Evolutionary conservation across 2,888 invertebrate species (phyloP).

Genomic region (Patella depressa): DNA sequence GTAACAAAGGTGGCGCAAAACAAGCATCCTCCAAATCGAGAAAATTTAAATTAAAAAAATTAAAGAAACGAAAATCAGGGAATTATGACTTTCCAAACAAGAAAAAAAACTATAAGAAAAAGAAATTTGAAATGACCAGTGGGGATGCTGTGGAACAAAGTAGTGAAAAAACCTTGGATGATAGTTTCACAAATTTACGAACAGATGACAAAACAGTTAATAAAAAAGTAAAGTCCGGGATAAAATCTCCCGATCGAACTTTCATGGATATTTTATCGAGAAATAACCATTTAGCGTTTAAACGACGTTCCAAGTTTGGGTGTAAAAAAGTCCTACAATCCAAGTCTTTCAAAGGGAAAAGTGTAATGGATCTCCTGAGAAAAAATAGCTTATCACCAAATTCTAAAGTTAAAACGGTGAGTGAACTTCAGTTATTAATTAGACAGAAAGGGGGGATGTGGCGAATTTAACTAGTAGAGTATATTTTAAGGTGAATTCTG

Average conservation of each 20-base stretch:
- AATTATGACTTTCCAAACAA: conserved; percentile 3
- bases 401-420: background rate
- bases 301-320: conserved; percentile 4
- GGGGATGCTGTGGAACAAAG: conserved; percentile 16
- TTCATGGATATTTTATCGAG: conserved; percentile 42
- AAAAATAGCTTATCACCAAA: conserved; percentile 2
- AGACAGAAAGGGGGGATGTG: too few relatives aligned
- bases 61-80: background rate
- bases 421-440: too few relatives aligned
- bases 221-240: conserved; percentile 21
- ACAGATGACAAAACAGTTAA: conserved; percentile 33
- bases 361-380: conserved; percentile 19
- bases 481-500: too few relatives aligned
- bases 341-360: conserved; percentile 15
- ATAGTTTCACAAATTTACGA: conserved; percentile 39
- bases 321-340: background rate
- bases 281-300: conserved; percentile 41
- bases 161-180: conserved; percentile 29
- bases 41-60: background rate
- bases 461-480: too few relatives aligned
- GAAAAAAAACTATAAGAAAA: conserved; percentile 16
- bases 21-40: background rate
- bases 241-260: conserved; percentile 5
- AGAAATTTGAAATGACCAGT: conserved; percentile 11
- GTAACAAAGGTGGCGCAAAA: background rate